Conservation (phyloP, 2,888 invertebrate species). For the Cheilosia variabilis region DNA sequence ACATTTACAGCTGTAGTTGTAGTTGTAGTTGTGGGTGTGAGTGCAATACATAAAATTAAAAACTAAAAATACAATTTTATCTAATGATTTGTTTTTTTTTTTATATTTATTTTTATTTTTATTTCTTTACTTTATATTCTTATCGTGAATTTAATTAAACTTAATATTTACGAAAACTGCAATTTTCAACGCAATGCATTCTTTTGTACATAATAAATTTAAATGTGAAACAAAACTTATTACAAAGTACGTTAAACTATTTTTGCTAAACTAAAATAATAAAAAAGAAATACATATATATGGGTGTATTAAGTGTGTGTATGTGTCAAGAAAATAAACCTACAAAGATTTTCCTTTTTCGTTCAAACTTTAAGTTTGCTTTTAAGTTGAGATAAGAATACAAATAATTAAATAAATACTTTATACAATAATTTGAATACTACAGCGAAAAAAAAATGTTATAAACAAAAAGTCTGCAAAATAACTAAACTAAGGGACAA, state of each 20-base stretch:
- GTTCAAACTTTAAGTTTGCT: conserved; percentile 35
- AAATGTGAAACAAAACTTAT: conserved; percentile 19
- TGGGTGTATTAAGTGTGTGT: conserved; percentile 30
- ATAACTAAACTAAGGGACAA: conserved; percentile 17
- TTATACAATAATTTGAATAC: conserved; percentile 35
- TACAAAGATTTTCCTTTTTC: conserved; percentile 6
- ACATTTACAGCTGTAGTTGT: conserved; percentile 44
- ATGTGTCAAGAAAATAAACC: conserved; percentile 25
- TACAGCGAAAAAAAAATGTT: background rate
- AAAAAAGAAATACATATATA: conserved; percentile 2
- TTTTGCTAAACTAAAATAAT: conserved; percentile 6
- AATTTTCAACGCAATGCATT: conserved; percentile 52
- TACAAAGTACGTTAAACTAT: conserved; percentile 23
- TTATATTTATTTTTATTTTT: conserved; percentile 17
- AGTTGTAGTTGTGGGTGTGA: conserved; percentile 30
- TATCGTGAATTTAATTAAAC: conserved; percentile 43
- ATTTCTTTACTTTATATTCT: conserved; percentile 20
- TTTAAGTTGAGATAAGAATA: conserved; percentile 34
- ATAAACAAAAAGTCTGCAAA: conserved; percentile 1
- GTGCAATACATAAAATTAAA: conserved; percentile 51
- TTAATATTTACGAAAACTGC: conserved; percentile 44
- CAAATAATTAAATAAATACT: conserved; percentile 42
- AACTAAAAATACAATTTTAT: conserved; percentile 72
- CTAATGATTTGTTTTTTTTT: conserved; percentile 55
- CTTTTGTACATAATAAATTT: conserved; percentile 64